phyloP scores from a whole-genome alignment of 1,140 invertebrate species.

The Hesperophylax magnus region DNA sequence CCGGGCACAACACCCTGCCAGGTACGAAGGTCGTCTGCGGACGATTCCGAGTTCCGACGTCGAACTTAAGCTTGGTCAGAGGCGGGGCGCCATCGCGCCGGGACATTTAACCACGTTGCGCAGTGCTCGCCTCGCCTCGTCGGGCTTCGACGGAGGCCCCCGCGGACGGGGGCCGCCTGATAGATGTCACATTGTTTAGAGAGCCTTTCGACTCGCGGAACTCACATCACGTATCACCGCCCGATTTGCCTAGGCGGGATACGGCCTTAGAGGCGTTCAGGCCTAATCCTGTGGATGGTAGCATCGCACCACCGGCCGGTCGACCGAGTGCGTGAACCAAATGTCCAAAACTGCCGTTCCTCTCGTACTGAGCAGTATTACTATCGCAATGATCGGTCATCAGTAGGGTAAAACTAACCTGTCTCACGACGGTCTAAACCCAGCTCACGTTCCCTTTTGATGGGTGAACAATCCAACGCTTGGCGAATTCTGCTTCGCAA shows the following conservation, averaged over 20 bases:
- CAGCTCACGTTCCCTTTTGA: conserved; percentile 83
- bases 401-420: conserved; percentile 65
- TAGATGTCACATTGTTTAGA: too few relatives aligned
- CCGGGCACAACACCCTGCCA: too few relatives aligned
- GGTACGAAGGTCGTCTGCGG: too few relatives aligned
- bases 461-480: conserved; percentile 88
- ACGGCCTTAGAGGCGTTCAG: conserved; percentile 88
- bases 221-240: conserved; percentile 70
- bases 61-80: too few relatives aligned
- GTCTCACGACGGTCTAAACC: conserved; percentile 78
- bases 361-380: conserved; percentile 73
- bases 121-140: too few relatives aligned
- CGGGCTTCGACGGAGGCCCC: too few relatives aligned
- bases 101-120: too few relatives aligned
- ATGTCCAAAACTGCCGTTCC: conserved; percentile 82
- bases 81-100: too few relatives aligned
- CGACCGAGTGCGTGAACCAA: conserved; percentile 81
- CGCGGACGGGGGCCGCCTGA: too few relatives aligned
- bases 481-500: conserved; percentile 88
- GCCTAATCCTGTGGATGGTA: conserved; percentile 87
- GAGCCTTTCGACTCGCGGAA: too few relatives aligned
- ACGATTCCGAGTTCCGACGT: too few relatives aligned
- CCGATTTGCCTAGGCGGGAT: conserved; percentile 76
- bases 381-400: conserved; percentile 70
- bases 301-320: conserved; percentile 80